phyloP scores from a whole-genome alignment of 2,797 vertebrate genomes.

The Phataginus tricuspis region DNA sequence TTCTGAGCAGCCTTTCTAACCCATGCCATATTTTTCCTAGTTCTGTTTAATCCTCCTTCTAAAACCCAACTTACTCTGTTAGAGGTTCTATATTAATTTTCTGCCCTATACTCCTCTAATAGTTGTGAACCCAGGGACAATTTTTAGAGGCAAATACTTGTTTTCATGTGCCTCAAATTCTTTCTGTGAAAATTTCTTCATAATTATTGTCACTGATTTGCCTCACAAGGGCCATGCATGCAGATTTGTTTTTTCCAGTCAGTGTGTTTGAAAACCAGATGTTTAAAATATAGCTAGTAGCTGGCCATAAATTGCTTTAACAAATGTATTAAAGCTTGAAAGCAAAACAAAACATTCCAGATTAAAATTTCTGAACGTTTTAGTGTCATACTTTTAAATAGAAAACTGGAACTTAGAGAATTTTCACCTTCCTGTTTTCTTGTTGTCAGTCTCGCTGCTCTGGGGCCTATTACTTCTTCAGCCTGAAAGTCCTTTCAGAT shows the following conservation, averaged over 20 bases:
- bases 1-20: neutral
- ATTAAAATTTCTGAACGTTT: neutral
- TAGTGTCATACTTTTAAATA: neutral
- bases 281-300: neutral
- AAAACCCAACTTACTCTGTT: neutral
- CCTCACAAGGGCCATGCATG: neutral
- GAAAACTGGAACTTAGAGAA: neutral
- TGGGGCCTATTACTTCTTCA: neutral
- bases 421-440: neutral
- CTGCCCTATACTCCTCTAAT: neutral
- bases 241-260: neutral
- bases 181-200: conserved; percentile 5
- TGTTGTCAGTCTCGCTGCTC: neutral
- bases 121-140: neutral
- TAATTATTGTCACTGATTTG: neutral
- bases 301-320: neutral
- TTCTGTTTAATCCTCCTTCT: neutral
- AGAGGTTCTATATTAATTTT: neutral
- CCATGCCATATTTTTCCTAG: neutral
- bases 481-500: neutral
- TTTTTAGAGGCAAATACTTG: neutral
- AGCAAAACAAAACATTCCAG: neutral
- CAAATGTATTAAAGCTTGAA: neutral
- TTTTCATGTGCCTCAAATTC: neutral
- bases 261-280: neutral